These are phyloP conservation scores for Sacculina carcini DNA, from an alignment of 2,888 invertebrate species.

Conservation along the genomic window DNA sequence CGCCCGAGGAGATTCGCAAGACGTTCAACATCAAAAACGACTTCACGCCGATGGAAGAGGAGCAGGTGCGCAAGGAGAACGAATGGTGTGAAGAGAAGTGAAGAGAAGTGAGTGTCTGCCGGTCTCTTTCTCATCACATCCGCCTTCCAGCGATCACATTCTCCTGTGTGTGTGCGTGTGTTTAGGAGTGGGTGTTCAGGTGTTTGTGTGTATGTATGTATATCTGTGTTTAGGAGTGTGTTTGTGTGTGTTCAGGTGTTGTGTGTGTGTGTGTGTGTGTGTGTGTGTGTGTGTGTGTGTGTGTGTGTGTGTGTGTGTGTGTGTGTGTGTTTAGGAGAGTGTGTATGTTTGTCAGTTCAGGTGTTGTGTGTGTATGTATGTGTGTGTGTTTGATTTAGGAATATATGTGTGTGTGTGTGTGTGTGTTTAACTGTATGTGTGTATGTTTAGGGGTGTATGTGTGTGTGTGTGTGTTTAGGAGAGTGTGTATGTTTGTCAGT, in stretches of 20 bases:
- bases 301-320: background rate
- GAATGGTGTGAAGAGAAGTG: slow-evolving; percentile 83
- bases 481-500: too few species aligned
- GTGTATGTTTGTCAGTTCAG: too few species aligned
- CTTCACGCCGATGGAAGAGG: slow-evolving; percentile 84
- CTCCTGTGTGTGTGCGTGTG: background rate
- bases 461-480: background rate
- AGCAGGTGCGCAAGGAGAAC: slow-evolving; percentile 87
- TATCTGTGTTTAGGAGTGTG: background rate
- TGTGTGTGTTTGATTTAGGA: too few species aligned
- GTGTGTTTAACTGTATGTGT: background rate
- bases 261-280: background rate
- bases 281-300: background rate
- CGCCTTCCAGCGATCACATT: background rate
- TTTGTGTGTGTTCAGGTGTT: background rate
- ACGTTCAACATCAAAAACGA: slow-evolving; percentile 94
- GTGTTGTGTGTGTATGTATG: too few species aligned
- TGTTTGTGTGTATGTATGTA: background rate
- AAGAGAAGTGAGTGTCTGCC: too few species aligned
- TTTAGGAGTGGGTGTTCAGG: background rate
- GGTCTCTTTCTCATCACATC: too few species aligned
- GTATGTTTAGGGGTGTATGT: background rate
- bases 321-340: too few species aligned
- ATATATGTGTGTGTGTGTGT: too few species aligned
- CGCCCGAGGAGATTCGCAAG: slow-evolving; percentile 88